Percentiles rank a stretch among this genome's conserved stretches.
phyloP scores from a whole-genome alignment of 2,888 invertebrate genomes.

The Strigamia crassipes region DNA sequence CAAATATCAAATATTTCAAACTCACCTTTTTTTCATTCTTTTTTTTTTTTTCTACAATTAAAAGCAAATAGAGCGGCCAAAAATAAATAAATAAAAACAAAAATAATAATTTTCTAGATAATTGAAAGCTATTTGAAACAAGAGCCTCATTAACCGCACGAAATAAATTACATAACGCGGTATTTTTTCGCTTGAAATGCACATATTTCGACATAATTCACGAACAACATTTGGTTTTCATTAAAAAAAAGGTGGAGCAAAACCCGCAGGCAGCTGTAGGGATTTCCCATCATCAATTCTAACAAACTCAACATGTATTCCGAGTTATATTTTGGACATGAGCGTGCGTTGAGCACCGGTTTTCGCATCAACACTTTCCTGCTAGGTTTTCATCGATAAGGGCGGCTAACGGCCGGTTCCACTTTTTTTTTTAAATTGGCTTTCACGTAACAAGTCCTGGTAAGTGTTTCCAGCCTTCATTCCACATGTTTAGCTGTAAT shows the following conservation, averaged over 20 bases:
- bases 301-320: not conserved
- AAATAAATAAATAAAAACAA: not conserved
- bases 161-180: not conserved
- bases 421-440: constrained; percentile 4
- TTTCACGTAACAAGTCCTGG: constrained; percentile 23
- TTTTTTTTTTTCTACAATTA: no score
- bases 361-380: constrained; percentile 32
- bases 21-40: no score
- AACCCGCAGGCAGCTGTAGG: constrained; percentile 21
- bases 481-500: constrained; percentile 3
- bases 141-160: no score
- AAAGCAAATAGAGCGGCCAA: no score
- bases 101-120: not conserved
- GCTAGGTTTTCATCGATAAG: constrained; percentile 14
- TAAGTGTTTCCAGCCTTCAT: constrained; percentile 14
- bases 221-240: not conserved
- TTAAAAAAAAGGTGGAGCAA: constrained; percentile 6
- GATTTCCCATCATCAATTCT: constrained; percentile 1
- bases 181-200: not conserved
- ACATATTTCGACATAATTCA: not conserved
- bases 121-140: not conserved
- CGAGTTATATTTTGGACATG: not conserved
- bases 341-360: not conserved
- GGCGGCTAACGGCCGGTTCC: not conserved
- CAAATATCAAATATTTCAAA: not conserved